These are phyloP conservation scores for Myripristis jacobus DNA, from an alignment of 2,797 vertebrate species.

Conservation along the genomic window DNA sequence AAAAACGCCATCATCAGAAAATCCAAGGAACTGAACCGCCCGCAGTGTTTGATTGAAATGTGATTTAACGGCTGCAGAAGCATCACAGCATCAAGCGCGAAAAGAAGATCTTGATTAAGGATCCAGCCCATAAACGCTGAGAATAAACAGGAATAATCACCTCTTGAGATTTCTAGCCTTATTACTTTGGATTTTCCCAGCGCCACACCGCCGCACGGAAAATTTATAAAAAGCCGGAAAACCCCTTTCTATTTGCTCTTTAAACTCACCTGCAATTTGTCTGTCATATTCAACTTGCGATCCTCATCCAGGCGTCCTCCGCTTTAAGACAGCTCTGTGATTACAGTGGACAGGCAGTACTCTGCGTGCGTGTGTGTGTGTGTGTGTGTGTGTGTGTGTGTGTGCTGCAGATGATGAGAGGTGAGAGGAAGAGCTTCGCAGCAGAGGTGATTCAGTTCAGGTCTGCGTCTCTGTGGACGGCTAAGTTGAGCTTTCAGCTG, in stretches of 20 bases:
- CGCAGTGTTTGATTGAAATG: too few relatives aligned
- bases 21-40: too few relatives aligned
- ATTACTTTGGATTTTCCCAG: conserved; percentile 2
- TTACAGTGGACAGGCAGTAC: conserved; percentile 61
- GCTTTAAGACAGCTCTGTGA: conserved; percentile 57
- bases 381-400: conserved; percentile 18
- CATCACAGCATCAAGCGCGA: too few relatives aligned
- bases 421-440: conserved; percentile 42
- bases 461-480: conserved; percentile 40
- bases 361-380: too few relatives aligned
- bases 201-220: background rate
- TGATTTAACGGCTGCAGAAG: too few relatives aligned
- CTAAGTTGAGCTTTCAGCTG: conserved; percentile 26
- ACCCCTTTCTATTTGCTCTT: background rate
- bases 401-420: conserved; percentile 48
- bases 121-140: too few relatives aligned
- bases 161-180: too few relatives aligned
- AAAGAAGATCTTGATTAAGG: too few relatives aligned
- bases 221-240: background rate
- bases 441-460: conserved; percentile 60
- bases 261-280: conserved; percentile 24
- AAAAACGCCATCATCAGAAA: too few relatives aligned
- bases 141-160: too few relatives aligned
- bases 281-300: conserved; percentile 54
- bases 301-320: conserved; percentile 39